Evolutionary conservation across 53 echinoderm and acorn worm genomes (phyloP).

Genomic region (Stichopus horrens): DNA sequence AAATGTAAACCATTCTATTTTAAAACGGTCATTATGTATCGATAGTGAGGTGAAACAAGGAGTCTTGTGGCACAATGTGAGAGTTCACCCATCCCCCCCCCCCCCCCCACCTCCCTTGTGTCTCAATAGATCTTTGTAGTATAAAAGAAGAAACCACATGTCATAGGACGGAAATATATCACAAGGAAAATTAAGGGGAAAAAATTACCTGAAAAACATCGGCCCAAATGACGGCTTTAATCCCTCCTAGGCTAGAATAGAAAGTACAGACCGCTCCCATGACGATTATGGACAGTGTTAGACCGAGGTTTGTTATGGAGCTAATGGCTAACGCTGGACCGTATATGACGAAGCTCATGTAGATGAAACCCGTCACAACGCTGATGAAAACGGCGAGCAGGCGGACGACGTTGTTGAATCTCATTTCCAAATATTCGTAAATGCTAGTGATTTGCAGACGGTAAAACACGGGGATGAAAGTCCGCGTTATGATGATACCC

Average conservation of each 20-base stretch:
- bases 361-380: slow-evolving; percentile 32
- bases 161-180: background rate
- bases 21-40: too few relatives aligned
- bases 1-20: too few relatives aligned
- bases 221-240: slow-evolving; percentile 48
- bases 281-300: slow-evolving; percentile 4
- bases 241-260: slow-evolving; percentile 42
- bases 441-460: slow-evolving; percentile 36
- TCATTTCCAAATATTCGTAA: slow-evolving; percentile 46
- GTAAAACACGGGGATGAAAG: slow-evolving; percentile 42
- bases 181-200: background rate
- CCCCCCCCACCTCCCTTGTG: background rate
- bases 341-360: slow-evolving; percentile 43
- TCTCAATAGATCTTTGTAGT: too few relatives aligned
- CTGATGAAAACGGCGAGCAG: slow-evolving; percentile 17
- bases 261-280: slow-evolving; percentile 41
- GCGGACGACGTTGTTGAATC: slow-evolving; percentile 29
- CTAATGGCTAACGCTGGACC: slow-evolving; percentile 45
- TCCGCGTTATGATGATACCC: slow-evolving; percentile 24
- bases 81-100: background rate
- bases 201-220: slow-evolving; percentile 41
- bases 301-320: slow-evolving; percentile 27
- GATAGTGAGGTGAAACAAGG: too few relatives aligned
- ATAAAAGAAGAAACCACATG: background rate
- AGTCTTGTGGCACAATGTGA: background rate